These are phyloP conservation scores for Hyla sarda DNA, from an alignment of 2,113 vertebrate genomes.

Conservation along the genomic window DNA sequence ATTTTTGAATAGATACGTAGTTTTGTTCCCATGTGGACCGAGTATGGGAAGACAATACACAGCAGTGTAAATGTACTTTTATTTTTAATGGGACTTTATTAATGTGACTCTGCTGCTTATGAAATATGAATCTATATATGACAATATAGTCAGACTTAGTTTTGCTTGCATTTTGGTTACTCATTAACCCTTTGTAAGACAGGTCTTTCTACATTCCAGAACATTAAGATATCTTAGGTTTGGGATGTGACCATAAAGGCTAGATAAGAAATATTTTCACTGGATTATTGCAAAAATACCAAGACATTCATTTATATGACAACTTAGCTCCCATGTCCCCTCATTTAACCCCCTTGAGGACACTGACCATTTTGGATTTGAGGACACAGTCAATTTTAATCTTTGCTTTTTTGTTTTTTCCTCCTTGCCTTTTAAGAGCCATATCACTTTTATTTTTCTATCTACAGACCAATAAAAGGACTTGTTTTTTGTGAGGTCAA, in stretches of 20 bases:
- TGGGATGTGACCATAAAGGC: not conserved
- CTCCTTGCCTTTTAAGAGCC: too few relatives aligned
- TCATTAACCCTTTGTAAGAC: not conserved
- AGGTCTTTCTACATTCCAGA: not conserved
- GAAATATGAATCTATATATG: slow-evolving; percentile 11
- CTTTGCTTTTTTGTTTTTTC: too few relatives aligned
- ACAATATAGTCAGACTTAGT: not conserved
- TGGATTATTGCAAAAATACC: not conserved
- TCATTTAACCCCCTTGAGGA: too few relatives aligned
- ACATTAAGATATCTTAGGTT: not conserved
- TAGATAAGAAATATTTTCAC: not conserved
- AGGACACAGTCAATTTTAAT: too few relatives aligned
- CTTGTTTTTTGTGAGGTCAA: too few relatives aligned
- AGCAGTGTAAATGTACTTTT: not conserved
- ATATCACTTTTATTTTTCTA: too few relatives aligned
- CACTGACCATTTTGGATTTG: too few relatives aligned
- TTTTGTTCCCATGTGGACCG: slow-evolving; percentile 12
- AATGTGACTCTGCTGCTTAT: not conserved
- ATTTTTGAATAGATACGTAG: slow-evolving; percentile 35
- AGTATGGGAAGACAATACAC: not conserved
- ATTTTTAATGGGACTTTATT: not conserved
- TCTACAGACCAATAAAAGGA: too few relatives aligned
- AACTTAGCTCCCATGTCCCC: too few relatives aligned
- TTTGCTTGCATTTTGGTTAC: not conserved
- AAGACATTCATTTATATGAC: not conserved